Evolutionary conservation across 2,797 vertebrate genomes (phyloP), one percentile per base, ranked within the genome.

Genomic region (Miichthys miiuy): DNA sequence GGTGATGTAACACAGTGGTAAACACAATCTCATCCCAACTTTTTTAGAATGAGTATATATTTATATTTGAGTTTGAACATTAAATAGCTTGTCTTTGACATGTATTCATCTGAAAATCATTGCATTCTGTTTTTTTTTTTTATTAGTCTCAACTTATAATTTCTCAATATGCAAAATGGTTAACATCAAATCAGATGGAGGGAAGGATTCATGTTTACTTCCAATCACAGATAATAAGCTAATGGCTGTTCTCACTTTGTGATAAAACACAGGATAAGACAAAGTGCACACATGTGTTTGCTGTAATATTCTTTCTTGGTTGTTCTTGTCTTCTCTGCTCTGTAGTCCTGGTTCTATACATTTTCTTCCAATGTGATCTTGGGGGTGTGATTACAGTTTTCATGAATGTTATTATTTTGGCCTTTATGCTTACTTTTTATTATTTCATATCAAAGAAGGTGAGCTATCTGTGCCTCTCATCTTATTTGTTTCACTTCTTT

Each of bases 391-490:
- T 79, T 68, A 52, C 7, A 54, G 21, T 68, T 75, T 75, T 51
- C 18, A 54, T 67, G 17, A 56, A 46, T 79, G n/a, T 62, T 71
- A 72, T 82, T 75, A 75, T 66, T 72, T 61, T 75, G 38, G 17
- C n/a, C 21, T 71, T 66, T 44, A 42, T 64, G 27, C 51, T 51
- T 70, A 60, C 41, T 75, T 78, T 51, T 72, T 64, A 74, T 72
- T 27, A 64, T 55, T 73, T 74, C 23, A 69, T 77, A 38, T 80
- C 50, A 70, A 77, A 83, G 16, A 68, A 21, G 44, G 48, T 38
- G 66, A 52, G 2, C 46, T 72, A 56, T 80, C 27, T 55, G 13
- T 62, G 65, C 23, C 34, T 69, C 51, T 77, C 60, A 81, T 34
- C 57, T 55, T 70, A 69, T 77, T 67, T 72, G 44, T 62, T 67